Evolutionary conservation across 2,888 invertebrate genomes (phyloP).

Genomic region (Ornithoptera alexandrae): DNA sequence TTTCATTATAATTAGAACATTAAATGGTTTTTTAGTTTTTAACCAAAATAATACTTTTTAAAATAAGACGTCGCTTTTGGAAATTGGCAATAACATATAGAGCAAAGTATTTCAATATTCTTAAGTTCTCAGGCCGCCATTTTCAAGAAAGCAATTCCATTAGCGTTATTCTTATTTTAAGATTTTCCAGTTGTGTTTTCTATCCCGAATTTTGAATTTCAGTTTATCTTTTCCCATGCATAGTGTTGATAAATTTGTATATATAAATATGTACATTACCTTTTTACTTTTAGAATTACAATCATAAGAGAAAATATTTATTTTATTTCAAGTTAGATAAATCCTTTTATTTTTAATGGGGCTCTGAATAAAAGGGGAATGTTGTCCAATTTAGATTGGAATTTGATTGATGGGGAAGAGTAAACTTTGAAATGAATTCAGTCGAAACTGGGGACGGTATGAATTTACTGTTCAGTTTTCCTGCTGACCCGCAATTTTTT

Average conservation of each 20-base stretch:
- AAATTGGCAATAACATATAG: conserved; percentile 7
- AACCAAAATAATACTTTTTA: not conserved
- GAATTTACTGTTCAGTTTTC: conserved; percentile 29
- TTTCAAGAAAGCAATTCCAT: conserved; percentile 16
- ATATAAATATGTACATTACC: not conserved
- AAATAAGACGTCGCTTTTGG: conserved; percentile 3
- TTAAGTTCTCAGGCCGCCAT: not conserved
- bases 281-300: not conserved
- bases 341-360: conserved; percentile 41
- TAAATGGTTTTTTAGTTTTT: not conserved
- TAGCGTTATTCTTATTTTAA: conserved; percentile 15
- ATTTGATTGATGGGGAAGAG: conserved; percentile 69
- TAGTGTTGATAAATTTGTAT: not conserved
- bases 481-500: not conserved
- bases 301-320: conserved; percentile 8
- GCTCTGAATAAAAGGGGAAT: conserved; percentile 37
- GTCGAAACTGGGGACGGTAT: conserved; percentile 36
- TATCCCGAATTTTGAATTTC: not conserved
- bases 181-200: conserved; percentile 4
- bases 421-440: conserved; percentile 65
- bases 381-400: conserved; percentile 68
- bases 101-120: conserved; percentile 11
- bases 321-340: conserved; percentile 19
- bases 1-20: no score
- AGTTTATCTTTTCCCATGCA: not conserved